Percentiles rank a stretch among this genome's conserved stretches.
Conservation (phyloP, 2,113 vertebrate species). For the Hydropotes inermis region DNA sequence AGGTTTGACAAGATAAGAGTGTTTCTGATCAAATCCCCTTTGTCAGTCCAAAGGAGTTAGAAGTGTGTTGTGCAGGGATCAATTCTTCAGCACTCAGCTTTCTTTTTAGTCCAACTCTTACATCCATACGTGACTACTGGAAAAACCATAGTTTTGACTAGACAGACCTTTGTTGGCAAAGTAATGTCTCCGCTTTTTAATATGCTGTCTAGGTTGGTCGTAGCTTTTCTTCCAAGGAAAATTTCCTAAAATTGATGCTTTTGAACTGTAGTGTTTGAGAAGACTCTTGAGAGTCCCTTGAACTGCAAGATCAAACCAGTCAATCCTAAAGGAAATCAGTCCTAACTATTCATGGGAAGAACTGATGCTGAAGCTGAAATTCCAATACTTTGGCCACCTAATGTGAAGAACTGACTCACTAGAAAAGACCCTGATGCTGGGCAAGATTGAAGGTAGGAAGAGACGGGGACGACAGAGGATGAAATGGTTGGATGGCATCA, state of each 20-base stretch:
- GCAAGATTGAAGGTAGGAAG: not conserved
- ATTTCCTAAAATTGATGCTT: too few relatives aligned
- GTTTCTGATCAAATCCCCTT: not conserved
- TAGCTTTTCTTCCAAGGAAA: not conserved
- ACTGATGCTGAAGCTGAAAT: not conserved
- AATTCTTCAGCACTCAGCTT: accelerated
- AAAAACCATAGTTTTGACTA: not conserved
- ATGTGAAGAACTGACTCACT: not conserved
- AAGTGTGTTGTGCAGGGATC: not conserved
- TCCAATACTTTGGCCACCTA: not conserved
- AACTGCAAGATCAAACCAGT: not conserved
- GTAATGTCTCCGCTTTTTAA: not conserved
- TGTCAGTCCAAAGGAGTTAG: not conserved
- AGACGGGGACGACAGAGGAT: not conserved
- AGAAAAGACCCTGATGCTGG: not conserved
- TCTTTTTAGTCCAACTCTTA: not conserved
- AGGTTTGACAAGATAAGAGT: not conserved
- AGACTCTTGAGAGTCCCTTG: not conserved
- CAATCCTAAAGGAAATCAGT: not conserved
- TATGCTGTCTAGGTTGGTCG: not conserved
- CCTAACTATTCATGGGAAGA: not conserved
- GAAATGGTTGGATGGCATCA: not conserved
- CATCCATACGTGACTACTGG: not conserved
- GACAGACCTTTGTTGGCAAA: not conserved
- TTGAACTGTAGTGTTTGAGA: not conserved